These are phyloP conservation scores for Morbakka virulenta DNA, from an alignment of 30 jellyfish, hydroid and myxozoan genomes.

Conservation along the genomic window DNA sequence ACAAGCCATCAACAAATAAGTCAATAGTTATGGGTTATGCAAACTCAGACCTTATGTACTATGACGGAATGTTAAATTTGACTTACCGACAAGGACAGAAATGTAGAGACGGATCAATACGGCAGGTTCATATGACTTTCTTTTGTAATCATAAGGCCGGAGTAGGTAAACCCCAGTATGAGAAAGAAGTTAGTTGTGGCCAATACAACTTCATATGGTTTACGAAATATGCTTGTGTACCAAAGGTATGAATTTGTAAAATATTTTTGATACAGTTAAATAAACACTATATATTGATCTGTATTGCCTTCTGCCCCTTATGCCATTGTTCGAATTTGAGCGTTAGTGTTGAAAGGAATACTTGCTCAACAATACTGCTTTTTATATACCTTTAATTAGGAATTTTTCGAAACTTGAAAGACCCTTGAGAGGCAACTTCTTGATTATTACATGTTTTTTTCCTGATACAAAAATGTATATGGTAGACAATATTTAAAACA, in stretches of 20 bases:
- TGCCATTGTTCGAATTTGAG: too few species aligned
- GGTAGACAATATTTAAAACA: too few species aligned
- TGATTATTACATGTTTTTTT: neutral
- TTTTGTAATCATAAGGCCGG: conserved; percentile 66
- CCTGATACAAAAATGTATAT: neutral
- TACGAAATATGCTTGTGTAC: conserved; percentile 67
- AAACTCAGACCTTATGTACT: conserved; percentile 39
- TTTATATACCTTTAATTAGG: too few species aligned
- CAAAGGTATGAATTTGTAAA: conserved; percentile 50
- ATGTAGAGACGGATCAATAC: conserved; percentile 35
- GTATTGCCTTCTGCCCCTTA: too few species aligned
- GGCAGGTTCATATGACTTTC: conserved; percentile 62
- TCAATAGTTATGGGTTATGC: conserved; percentile 43
- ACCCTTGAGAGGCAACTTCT: too few species aligned
- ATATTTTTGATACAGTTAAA: too few species aligned
- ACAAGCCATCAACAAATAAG: conserved; percentile 13
- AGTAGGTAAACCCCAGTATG: conserved; percentile 78
- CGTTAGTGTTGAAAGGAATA: too few species aligned
- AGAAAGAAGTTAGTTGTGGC: conserved; percentile 77
- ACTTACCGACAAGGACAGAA: conserved; percentile 66
- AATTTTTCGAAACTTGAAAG: too few species aligned
- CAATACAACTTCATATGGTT: conserved; percentile 68
- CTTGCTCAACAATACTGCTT: too few species aligned
- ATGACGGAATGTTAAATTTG: conserved; percentile 68
- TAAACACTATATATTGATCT: too few species aligned